Evolutionary conservation across 2,797 vertebrate species (phyloP).

Genomic region (Schizothorax lantsangensis): DNA sequence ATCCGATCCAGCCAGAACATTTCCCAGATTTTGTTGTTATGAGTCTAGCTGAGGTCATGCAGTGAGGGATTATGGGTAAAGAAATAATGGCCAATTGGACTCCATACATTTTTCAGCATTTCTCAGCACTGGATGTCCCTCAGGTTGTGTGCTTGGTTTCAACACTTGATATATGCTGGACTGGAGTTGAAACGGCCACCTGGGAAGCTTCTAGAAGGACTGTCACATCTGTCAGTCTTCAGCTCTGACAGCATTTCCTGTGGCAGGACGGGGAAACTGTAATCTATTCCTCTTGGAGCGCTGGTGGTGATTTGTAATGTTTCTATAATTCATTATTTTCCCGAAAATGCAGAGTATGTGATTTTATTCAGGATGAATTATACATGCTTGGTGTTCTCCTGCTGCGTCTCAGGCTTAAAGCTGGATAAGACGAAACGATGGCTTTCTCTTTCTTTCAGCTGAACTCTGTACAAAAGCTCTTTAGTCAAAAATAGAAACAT

Average conservation of each 20-base stretch:
- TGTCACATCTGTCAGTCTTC: conserved; percentile 33
- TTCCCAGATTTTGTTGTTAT: conserved; percentile 22
- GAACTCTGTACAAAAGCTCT: conserved; percentile 16
- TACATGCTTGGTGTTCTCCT: conserved; percentile 33
- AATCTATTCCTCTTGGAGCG: conserved; percentile 33
- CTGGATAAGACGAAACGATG: conserved; percentile 12
- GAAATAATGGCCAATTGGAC: conserved; percentile 41
- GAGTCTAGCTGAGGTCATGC: conserved; percentile 40
- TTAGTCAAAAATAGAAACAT: conserved; percentile 38
- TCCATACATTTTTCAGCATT: conserved; percentile 23
- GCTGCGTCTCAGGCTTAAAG: conserved; percentile 35
- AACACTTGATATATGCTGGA: conserved; percentile 4
- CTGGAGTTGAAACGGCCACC: conserved; percentile 22
- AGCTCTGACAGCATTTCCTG: conserved; percentile 21
- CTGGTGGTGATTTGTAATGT: conserved; percentile 46
- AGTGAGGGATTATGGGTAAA: conserved; percentile 47
- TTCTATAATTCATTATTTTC: conserved; percentile 47
- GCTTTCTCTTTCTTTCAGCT: conserved; percentile 24
- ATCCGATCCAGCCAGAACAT: conserved; percentile 37
- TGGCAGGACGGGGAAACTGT: background rate
- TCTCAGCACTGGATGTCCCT: conserved; percentile 26
- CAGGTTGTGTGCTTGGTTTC: conserved; percentile 6
- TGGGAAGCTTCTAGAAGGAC: conserved; percentile 13
- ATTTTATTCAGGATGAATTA: conserved; percentile 24
- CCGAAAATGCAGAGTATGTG: conserved; percentile 42